Evolutionary conservation across 2,888 invertebrate genomes (phyloP), one percentile per base, ranked within the genome.

Genomic region (Cosmia trapezina): DNA sequence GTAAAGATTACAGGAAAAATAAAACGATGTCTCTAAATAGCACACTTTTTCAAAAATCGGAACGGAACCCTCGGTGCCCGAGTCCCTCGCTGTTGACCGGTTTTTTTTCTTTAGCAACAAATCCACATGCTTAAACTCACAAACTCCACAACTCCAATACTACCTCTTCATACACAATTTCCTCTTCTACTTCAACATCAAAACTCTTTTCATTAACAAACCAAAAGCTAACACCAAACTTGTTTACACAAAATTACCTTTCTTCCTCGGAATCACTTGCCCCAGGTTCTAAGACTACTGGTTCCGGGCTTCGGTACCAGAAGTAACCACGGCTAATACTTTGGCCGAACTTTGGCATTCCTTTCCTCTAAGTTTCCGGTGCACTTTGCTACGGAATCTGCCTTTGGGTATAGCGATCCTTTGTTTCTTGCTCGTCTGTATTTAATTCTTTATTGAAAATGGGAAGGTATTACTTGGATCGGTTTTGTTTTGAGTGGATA

Each of bases 271-370:
- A 63, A 59, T 60, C 57, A 66, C 61, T 70, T 60, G 66, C 54
- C 17, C 14, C 54, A 56, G 59, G 66, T 57, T 54, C 60, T 41
- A 61, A 62, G 66, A 59, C 57, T 73, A 9, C 33, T 53, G 43
- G 57, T 33, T 47, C 12, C n/a, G 33, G 22, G 67, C 47, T 65
- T 75, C 22, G 37, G 41, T 19, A 33, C 54, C 47, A 66, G 54
- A 72, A 73, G 73, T 79, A 81, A 33, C 74, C 70, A 53, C 65
- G 22, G 57, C 63, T 84, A 73, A 86, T 83, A 79, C 85, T 83
- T 86, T 37, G 51, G 45, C 49, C 12, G 65, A 85, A 85, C 85
- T 85, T 85, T 60, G 53, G 43, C 41, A 85, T 85, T 83, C 85
- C 81, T 78, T 81, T 43, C 51, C 60, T 17, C 19, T 67, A 84